Base-by-base conservation (phyloP, 2,888 invertebrate genomes). In the Drosophila conformis region DNA sequence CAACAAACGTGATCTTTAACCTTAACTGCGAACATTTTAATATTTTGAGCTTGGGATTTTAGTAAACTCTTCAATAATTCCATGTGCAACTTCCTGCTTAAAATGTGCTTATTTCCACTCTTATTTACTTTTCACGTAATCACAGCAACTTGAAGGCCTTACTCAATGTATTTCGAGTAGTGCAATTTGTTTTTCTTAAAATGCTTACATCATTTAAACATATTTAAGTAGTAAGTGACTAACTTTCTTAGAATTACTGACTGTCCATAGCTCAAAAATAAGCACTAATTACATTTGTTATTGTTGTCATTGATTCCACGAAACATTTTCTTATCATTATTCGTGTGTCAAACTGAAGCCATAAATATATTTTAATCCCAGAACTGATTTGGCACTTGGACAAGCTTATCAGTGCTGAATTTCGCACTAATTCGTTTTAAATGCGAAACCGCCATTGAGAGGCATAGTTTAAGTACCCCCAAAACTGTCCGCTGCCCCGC, bases 361-460 rank as follows among this genome's bases (percentile, higher is more conserved):
- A 15, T 11, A 40, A 33, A 29, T 69, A 15, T 57, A 61, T 42
- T 49, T 40, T 11, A 53, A 38, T 36, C 38, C 46, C 7, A 21
- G 46, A 61, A 70, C 52, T 62, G 58, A 64, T 76, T 69, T 69
- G 61, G 63, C 54, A 48, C 56, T 58, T 52, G n/a, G 6, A 11
- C 21, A 3, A n/a, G 40, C 51, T 78, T 82, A 83, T 83, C 83
- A 82, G 61, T 25, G 25, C 15, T 46, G 21, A 8, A 0, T 46
- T 65, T 77, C 69, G 33, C 62, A 51, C 65, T 71, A 86, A 86
- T 86, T 86, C 69, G 53, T 58, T 83, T 86, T 61, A 74, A 83
- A 84, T 76, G 64, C 69, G 59, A 49, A 54, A 49, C 33, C 58
- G 75, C 69, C 76, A 80, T 79, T 76, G 79, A 29, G 8, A n/a